Evolutionary conservation across 2,888 invertebrate genomes (phyloP), one percentile per base, ranked within the genome.

Genomic region (Latrodectus elegans): DNA sequence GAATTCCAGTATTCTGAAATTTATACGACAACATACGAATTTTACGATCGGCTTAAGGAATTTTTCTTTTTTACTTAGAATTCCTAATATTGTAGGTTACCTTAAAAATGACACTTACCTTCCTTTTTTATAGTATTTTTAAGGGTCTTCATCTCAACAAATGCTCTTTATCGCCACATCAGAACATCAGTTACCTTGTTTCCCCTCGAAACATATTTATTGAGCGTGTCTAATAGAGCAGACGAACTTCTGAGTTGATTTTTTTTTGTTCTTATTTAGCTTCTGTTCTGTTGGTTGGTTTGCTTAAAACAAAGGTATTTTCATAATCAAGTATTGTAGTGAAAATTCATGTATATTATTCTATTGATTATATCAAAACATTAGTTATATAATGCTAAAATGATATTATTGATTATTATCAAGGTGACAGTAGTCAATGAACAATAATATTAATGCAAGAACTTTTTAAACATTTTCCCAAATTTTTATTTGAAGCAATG

Each of bases 1-100:
- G 73, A 77, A 26, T 73, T 72, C 84, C 76, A 84, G 77, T 77
- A 71, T 71, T 65, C n/a, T 22, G n/a, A 71, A 84, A 84, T 84
- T 84, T 84, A 84, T 84, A 67, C 52, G 84, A 84, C 84, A 77
- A 55, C 84, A 10, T 2, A 17, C 22, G 65, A 64, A 53, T 84
- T 84, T 84, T 84, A 84, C 53, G 76, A 52, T 17, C 22, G 22
- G n/a, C 52, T n/a, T 15, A 51, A n/a, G 10, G 76, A 65, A 67
- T 49, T 72, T 53, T 51, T 64, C 53, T 75, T 83, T 68, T 74
- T 64, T 74, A 67, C 60, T 10, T 9, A n/a, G 49, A 52, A 64
- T 22, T 17, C 83, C 38, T 11, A 52, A 55, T n/a, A 38, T 72
- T 65, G 72, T 73, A 77, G 65, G 84, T 78, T 72, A 75, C 74